Evolutionary conservation across 2,888 invertebrate genomes (phyloP), one percentile per base, ranked within the genome.

Genomic region (Melanotus villosus): DNA sequence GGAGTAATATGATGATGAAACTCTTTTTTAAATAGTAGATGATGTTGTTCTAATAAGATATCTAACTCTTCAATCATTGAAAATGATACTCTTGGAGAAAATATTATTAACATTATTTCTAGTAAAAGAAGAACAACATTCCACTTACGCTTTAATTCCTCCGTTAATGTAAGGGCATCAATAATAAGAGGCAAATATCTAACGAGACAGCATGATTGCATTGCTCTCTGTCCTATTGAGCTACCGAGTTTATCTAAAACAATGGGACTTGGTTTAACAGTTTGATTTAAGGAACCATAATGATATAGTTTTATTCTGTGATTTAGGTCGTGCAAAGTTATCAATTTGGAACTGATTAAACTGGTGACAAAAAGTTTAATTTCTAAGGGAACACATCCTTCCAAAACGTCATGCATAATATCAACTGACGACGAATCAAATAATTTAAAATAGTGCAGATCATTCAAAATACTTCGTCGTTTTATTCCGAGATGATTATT

Each of bases 401-500:
- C 75, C 23, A 76, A 32, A 10, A 76, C 38, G 62, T 76, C 75
- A 38, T 76, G 76, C 76, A 75, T 73, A 9, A 75, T 71, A 38
- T 76, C 76, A 16, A 66, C 70, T 1, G 72, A 66, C 16, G 45
- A 59, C 10, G 41, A 41, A 9, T 76, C 68, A 30, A 43, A 65
- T 30, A 75, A 43, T 56, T 75, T 73, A 60, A 73, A 75, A 57
- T 69, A 66, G 9, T 66, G 47, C 9, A 75, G 64, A 16, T 73
- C 72, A 60, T 75, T 74, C 26, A 72, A 52, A 23, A 65, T 14
- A 43, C 69, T 67, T 47, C 62, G 43, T 23, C 16, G 18, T 67
- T 75, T 75, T 36, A 75, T 59, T 7, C 72, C 75, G 67, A 47
- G 65, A 21, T 50, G 26, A 68, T 43, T 52, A 45, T n/a, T n/a